Evolutionary conservation across 2,888 invertebrate species (phyloP), one percentile per base, ranked within the genome.

Genomic region (Dascillus cervinus): DNA sequence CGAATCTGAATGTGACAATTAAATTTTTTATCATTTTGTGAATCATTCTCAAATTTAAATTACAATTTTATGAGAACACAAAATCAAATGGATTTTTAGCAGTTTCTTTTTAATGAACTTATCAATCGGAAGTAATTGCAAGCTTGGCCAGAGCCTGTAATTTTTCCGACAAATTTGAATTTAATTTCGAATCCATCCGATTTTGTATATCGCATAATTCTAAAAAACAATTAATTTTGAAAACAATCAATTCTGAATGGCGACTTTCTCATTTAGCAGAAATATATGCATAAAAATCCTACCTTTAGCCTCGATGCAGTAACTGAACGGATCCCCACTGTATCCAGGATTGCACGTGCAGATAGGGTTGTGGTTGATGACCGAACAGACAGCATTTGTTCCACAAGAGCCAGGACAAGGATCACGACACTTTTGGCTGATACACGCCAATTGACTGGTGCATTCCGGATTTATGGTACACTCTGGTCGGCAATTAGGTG

Each of bases 321-420:
- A 67, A 17, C 75, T 71, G 54, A 86, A 85, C 15, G 86, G 81
- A 71, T 86, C 80, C 19, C 88, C 88, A 34, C 75, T 74, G 51
- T 58, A 63, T 17, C 63, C 65, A 13, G 52, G 39, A 23, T 55
- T 44, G 44, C 71, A 71, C 55, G 65, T 67, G 59, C 86, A 87
- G 50, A 83, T 81, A 4, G 86, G 82, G 58, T 78, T 80, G 56
- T 85, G 83, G 56, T 82, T 66, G 13, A 65, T 60, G 8, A 69
- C 65, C 43, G 60, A 55, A 43, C 73, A 73, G 26, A 64, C 55
- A 3, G 72, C 63, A 46, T 69, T 66, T 11, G 65, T 54, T 9
- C 72, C 72, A 44, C 73, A 72, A 4, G 70, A 68, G 37, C 69
- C 67, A n/a, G 69, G 68, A 47, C 71, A 72, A 3, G 71, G 70